phyloP scores from a whole-genome alignment of 2,888 invertebrate species.

The Aromia moschata region DNA sequence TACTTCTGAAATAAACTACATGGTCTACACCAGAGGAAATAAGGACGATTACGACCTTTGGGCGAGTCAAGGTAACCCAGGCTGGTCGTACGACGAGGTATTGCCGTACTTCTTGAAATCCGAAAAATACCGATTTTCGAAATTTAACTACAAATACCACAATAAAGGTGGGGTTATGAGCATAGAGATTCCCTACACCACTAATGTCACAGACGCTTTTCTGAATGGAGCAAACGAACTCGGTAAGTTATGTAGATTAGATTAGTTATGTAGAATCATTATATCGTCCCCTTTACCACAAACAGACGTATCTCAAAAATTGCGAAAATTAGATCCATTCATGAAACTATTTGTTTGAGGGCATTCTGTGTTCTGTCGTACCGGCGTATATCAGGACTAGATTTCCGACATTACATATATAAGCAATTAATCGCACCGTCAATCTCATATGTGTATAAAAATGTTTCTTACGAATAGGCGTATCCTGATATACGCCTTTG shows the following conservation, averaged over 20 bases:
- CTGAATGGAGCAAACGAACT: conserved; percentile 57
- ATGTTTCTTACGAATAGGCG: no score
- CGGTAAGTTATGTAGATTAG: conserved; percentile 59
- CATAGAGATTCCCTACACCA: conserved; percentile 68
- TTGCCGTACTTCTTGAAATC: conserved; percentile 69
- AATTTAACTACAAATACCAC: conserved; percentile 65
- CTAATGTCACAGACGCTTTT: conserved; percentile 56
- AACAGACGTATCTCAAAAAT: no score
- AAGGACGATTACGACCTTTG: conserved; percentile 74
- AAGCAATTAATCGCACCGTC: no score
- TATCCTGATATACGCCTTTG: no score
- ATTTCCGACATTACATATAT: no score
- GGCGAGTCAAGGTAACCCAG: conserved; percentile 74
- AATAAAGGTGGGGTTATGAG: conserved; percentile 70
- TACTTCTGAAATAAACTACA: conserved; percentile 70
- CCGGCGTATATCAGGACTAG: no score
- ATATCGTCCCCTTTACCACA: no score
- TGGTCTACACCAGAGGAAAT: conserved; percentile 80
- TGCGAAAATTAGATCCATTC: no score
- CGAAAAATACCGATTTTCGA: conserved; percentile 63
- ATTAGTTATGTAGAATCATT: no score
- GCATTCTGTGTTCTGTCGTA: no score
- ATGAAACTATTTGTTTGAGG: no score
- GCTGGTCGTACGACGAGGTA: conserved; percentile 70
- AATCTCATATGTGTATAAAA: no score